These are phyloP conservation scores for Illadopsis cleaveri DNA, from an alignment of 2,113 vertebrate genomes.

Conservation along the genomic window DNA sequence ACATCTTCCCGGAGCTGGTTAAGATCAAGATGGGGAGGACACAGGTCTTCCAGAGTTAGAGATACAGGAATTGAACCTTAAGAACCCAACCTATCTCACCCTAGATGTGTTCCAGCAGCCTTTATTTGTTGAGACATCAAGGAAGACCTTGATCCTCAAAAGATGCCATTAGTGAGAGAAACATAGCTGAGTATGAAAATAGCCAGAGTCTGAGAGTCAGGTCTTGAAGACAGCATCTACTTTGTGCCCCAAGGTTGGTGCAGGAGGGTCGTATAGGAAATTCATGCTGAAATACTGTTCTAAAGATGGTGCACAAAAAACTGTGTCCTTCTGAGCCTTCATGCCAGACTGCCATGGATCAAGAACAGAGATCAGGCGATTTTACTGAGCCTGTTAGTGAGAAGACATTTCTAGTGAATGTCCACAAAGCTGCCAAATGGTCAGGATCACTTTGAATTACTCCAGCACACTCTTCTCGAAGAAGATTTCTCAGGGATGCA, in stretches of 20 bases:
- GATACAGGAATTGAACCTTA: neutral
- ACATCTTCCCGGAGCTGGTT: neutral
- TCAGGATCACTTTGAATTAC: neutral
- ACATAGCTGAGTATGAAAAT: fast-evolving
- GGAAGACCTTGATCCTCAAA: neutral
- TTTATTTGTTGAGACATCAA: neutral
- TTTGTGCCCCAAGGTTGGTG: neutral
- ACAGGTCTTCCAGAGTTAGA: neutral
- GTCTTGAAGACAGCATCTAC: neutral
- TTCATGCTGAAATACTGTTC: neutral
- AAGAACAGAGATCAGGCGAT: neutral
- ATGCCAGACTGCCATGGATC: neutral
- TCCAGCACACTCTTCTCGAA: neutral
- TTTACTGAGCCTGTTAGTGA: neutral
- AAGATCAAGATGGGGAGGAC: neutral
- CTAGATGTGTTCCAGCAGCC: neutral
- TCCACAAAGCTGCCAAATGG: neutral
- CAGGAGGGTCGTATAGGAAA: neutral
- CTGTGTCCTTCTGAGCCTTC: neutral
- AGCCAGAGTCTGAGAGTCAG: neutral
- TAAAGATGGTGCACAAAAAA: neutral
- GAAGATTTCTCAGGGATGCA: neutral
- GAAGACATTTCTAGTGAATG: neutral
- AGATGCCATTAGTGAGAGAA: neutral
- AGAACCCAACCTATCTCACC: neutral